Conservation (phyloP, 2,113 vertebrate genomes). For the Varanus salvator region DNA sequence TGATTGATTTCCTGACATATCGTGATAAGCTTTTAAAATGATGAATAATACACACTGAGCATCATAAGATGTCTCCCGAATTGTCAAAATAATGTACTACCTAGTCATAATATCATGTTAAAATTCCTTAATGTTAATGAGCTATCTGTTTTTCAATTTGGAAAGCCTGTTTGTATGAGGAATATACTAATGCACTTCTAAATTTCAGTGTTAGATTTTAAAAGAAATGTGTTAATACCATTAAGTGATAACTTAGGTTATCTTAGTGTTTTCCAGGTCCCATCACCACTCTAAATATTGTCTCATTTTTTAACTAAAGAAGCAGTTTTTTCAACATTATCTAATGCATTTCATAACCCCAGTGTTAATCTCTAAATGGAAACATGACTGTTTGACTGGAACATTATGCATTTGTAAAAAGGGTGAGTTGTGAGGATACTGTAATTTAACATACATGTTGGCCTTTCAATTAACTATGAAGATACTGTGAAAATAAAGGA, state of each 20-base stretch:
- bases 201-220: neutral
- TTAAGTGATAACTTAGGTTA: neutral
- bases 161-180: neutral
- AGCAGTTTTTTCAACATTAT: neutral
- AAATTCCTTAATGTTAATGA: slow-evolving; percentile 9
- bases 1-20: slow-evolving; percentile 1
- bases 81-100: neutral
- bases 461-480: neutral
- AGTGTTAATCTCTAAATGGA: neutral
- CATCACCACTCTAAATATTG: neutral
- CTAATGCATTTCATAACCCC: neutral
- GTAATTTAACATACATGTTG: neutral
- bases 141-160: neutral
- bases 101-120: neutral
- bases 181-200: neutral
- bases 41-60: neutral
- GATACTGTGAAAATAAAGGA: neutral
- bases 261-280: neutral
- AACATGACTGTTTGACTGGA: neutral
- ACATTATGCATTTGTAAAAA: neutral
- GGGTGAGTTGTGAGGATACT: neutral
- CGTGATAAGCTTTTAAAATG: neutral
- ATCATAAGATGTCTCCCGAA: slow-evolving; percentile 9
- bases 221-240: neutral
- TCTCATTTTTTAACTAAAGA: neutral